Percentiles rank a stretch among this genome's conserved stretches.
Evolutionary conservation across 1,140 invertebrate genomes (phyloP).

Genomic region (Holcopasites calliopsidis): DNA sequence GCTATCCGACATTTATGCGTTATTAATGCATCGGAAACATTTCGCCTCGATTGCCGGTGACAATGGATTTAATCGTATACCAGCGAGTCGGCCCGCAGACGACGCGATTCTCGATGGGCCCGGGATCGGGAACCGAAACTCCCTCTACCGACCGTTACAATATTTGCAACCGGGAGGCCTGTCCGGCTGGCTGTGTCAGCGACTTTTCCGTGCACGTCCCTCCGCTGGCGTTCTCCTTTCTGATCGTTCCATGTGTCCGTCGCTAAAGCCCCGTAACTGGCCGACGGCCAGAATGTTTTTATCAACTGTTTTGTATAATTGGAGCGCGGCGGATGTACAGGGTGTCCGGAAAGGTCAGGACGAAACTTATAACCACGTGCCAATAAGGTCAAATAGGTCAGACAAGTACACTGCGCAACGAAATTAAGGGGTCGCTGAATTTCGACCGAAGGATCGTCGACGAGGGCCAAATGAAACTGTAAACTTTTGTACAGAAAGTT

Average conservation of each 20-base stretch:
- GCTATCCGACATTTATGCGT: conserved; percentile 62
- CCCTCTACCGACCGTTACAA: background rate
- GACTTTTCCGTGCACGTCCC: conserved; percentile 48
- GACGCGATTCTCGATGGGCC: conserved; percentile 46
- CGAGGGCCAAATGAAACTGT: too few species aligned
- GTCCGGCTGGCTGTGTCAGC: conserved; percentile 49
- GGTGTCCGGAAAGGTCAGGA: too few species aligned
- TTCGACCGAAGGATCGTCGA: too few species aligned
- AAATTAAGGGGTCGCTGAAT: too few species aligned
- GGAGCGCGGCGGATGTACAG: conserved; percentile 27
- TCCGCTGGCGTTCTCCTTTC: conserved; percentile 30
- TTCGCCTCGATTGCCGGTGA: conserved; percentile 61
- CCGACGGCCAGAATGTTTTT: conserved; percentile 57
- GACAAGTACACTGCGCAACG: too few species aligned
- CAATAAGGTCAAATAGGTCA: too few species aligned
- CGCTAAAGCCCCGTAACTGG: conserved; percentile 19
- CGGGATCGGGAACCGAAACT: too few species aligned
- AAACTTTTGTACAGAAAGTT: too few species aligned
- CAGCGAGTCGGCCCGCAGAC: conserved; percentile 46
- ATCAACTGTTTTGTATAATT: conserved; percentile 59
- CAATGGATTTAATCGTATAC: conserved; percentile 64
- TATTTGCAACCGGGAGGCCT: background rate
- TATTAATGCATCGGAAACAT: conserved; percentile 66
- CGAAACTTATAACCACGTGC: too few species aligned
- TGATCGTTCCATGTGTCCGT: background rate